A percentile compares a stretch with the other conserved stretches of the same genome.
Evolutionary conservation across 2,113 vertebrate species (phyloP).

Genomic region (Eurystomus gularis): DNA sequence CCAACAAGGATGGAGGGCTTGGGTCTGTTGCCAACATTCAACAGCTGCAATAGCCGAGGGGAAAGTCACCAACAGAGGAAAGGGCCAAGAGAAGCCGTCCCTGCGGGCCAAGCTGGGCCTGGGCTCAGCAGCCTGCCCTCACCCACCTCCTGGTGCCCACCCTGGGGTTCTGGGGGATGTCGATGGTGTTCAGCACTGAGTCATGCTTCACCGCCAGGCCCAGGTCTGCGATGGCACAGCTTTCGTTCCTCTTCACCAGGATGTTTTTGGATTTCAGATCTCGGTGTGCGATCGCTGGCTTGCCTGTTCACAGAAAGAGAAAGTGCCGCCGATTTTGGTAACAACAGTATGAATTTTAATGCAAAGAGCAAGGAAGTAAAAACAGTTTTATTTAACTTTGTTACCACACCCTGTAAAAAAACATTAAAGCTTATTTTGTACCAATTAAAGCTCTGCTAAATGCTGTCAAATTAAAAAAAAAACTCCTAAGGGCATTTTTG

Average conservation of each 20-base stretch:
- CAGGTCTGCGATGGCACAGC: constrained; percentile 92
- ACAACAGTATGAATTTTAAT: rapidly evolving
- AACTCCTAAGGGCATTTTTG: background rate
- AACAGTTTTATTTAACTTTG: background rate
- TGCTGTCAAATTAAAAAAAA: background rate
- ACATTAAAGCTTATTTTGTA: background rate
- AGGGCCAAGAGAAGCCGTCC: rapidly evolving
- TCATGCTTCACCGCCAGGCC: constrained; percentile 95
- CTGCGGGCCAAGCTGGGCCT: rapidly evolving
- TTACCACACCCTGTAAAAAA: background rate
- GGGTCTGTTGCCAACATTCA: rapidly evolving
- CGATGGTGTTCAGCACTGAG: constrained; percentile 87
- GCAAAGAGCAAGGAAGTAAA: rapidly evolving
- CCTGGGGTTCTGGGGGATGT: constrained; percentile 91
- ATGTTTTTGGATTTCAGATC: constrained; percentile 99
- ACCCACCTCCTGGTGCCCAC: constrained; percentile 91
- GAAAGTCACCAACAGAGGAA: rapidly evolving
- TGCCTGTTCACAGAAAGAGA: constrained; percentile 76
- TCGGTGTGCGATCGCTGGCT: constrained; percentile 95
- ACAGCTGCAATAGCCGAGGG: rapidly evolving
- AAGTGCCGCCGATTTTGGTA: rapidly evolving
- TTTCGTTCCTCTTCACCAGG: constrained; percentile 93
- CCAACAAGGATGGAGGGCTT: too few species aligned
- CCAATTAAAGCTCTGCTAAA: background rate
- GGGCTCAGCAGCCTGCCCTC: background rate